These are phyloP conservation scores for Xanthia togata DNA, from an alignment of 2,888 invertebrate species.

Conservation along the genomic window DNA sequence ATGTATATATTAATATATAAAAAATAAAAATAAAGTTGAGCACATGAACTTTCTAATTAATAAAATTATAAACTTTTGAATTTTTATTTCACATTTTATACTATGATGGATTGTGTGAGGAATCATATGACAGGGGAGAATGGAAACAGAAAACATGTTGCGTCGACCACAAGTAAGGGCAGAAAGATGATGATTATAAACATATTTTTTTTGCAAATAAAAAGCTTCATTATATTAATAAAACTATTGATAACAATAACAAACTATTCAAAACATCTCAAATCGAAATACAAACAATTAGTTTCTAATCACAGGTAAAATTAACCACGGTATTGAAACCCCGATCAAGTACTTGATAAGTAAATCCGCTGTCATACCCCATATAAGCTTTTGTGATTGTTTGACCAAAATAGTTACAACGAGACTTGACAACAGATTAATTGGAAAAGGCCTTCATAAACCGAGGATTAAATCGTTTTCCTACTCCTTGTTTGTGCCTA, in stretches of 20 bases:
- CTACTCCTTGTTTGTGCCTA: not conserved
- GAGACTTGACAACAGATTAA: conserved; percentile 36
- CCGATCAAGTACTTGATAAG: not conserved
- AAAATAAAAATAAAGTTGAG: no score
- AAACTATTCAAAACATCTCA: not conserved
- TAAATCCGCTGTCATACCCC: conserved; percentile 30
- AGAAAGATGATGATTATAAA: no score
- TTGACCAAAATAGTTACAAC: conserved; percentile 38
- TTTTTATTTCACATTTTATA: no score
- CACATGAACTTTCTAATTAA: no score
- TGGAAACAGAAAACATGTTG: no score
- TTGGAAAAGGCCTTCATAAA: conserved; percentile 21
- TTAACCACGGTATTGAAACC: conserved; percentile 12
- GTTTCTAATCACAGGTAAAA: not conserved
- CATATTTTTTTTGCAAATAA: no score
- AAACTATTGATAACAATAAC: not conserved
- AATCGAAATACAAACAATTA: not conserved
- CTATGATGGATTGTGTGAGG: no score
- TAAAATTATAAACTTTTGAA: no score
- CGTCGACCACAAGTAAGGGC: no score
- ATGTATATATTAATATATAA: no score
- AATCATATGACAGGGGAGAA: no score
- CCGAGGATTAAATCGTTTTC: conserved; percentile 20
- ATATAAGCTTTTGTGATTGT: conserved; percentile 11
- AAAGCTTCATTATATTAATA: not conserved